Evolutionary conservation across 92 coral and sea anemone genomes (phyloP).

Genomic region (Anthopleura xanthogrammica): DNA sequence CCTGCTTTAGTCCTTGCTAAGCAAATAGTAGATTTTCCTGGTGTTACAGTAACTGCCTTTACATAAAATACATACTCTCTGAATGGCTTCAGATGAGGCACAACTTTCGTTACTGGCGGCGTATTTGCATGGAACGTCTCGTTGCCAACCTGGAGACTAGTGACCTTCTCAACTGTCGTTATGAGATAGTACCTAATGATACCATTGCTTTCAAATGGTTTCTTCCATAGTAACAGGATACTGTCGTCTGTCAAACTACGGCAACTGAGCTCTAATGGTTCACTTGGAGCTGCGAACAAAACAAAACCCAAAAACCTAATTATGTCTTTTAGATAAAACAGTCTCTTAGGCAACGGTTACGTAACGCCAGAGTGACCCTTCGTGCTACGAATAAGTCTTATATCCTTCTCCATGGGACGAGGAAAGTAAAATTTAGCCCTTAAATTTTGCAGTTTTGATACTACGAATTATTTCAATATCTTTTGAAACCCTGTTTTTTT

Average conservation of each 20-base stretch:
- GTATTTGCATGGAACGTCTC: background rate
- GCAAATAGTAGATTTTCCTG: slow-evolving; percentile 39
- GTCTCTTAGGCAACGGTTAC: no score
- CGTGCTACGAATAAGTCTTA: background rate
- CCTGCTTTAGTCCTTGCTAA: slow-evolving; percentile 46
- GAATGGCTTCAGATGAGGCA: slow-evolving; percentile 40
- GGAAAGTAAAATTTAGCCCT: no score
- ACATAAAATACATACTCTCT: slow-evolving; percentile 43
- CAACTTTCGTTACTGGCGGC: background rate
- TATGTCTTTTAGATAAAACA: background rate
- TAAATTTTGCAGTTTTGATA: no score
- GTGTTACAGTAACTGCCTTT: slow-evolving; percentile 46
- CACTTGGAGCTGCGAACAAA: background rate
- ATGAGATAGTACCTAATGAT: slow-evolving; percentile 42
- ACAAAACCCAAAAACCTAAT: background rate
- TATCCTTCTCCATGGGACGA: no score
- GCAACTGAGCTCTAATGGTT: background rate
- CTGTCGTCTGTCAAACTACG: background rate
- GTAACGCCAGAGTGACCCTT: background rate
- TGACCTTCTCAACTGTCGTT: slow-evolving; percentile 32
- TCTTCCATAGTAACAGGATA: slow-evolving; percentile 39
- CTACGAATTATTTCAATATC: no score
- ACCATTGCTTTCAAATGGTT: slow-evolving; percentile 53
- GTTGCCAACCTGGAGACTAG: slow-evolving; percentile 31
- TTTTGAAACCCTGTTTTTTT: no score